Evolutionary conservation across 1,140 invertebrate species (phyloP).

Genomic region (Euglossa dilemma): DNA sequence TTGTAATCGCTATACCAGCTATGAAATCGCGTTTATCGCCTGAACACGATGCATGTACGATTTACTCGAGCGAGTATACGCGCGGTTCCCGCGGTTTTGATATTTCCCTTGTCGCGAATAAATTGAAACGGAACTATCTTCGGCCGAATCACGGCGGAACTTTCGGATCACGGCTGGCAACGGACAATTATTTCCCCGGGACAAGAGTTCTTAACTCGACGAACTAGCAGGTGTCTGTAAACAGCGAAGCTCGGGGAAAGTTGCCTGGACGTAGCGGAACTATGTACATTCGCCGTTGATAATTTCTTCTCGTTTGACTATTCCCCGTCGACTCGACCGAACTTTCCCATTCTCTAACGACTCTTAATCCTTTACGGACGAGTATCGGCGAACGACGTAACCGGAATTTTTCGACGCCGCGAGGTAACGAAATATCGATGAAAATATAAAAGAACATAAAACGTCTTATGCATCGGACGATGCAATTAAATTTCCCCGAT

Average conservation of each 20-base stretch:
- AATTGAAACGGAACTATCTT: slow-evolving; percentile 21
- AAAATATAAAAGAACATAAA: neutral
- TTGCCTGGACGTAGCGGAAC: neutral
- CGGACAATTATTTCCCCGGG: slow-evolving; percentile 1
- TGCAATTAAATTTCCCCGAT: neutral
- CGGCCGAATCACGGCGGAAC: neutral
- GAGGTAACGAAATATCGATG: too few relatives aligned
- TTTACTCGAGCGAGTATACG: neutral
- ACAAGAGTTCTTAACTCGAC: slow-evolving; percentile 9
- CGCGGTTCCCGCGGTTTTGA: neutral
- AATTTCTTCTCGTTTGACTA: neutral
- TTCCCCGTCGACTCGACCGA: neutral
- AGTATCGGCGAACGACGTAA: too few relatives aligned
- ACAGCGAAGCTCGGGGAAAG: neutral
- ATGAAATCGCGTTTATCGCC: neutral
- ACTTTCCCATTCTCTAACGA: neutral
- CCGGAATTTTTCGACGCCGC: too few relatives aligned
- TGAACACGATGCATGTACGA: neutral
- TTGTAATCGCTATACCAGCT: neutral
- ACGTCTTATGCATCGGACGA: neutral
- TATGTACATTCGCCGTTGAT: neutral
- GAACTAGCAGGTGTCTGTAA: neutral
- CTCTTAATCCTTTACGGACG: too few relatives aligned
- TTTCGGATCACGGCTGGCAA: neutral
- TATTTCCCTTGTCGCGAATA: slow-evolving; percentile 13